A percentile compares a stretch with the other conserved stretches of the same genome.
Evolutionary conservation across 1,140 invertebrate species (phyloP).

Genomic region (Leptinotarsa texana): DNA sequence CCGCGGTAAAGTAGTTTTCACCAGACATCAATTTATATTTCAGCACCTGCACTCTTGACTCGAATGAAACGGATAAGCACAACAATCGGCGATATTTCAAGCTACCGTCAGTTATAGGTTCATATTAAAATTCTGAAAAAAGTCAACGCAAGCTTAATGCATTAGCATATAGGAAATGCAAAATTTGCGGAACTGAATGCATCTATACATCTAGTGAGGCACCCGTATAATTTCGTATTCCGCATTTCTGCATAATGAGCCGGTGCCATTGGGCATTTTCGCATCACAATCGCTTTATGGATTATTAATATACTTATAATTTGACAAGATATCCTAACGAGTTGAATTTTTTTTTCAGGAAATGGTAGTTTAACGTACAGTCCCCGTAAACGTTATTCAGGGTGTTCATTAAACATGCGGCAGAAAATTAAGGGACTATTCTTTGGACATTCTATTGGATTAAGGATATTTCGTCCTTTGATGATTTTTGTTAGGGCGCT

Average conservation of each 20-base stretch:
- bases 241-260: slow-evolving; percentile 15
- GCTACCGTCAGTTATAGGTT: slow-evolving; percentile 17
- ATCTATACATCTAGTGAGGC: slow-evolving; percentile 21
- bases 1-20: not conserved
- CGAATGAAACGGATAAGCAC: slow-evolving; percentile 10
- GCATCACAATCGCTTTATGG: not conserved
- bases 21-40: not conserved
- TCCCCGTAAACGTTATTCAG: no score
- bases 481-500: no score
- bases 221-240: slow-evolving; percentile 26
- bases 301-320: not conserved
- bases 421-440: no score
- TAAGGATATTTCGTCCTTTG: no score
- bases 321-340: no score
- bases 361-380: no score
- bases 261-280: slow-evolving; percentile 4
- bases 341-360: no score
- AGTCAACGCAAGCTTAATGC: slow-evolving; percentile 3
- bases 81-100: slow-evolving; percentile 25
- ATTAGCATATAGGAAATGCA: slow-evolving; percentile 27
- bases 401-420: no score
- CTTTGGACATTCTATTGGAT: no score
- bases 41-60: slow-evolving; percentile 16
- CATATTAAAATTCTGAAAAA: slow-evolving; percentile 23
- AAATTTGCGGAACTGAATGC: slow-evolving; percentile 24